A percentile compares a stretch with the other conserved stretches of the same genome.
Conservation (phyloP, 2,797 vertebrate species). For the Poeciliopsis turneri region DNA sequence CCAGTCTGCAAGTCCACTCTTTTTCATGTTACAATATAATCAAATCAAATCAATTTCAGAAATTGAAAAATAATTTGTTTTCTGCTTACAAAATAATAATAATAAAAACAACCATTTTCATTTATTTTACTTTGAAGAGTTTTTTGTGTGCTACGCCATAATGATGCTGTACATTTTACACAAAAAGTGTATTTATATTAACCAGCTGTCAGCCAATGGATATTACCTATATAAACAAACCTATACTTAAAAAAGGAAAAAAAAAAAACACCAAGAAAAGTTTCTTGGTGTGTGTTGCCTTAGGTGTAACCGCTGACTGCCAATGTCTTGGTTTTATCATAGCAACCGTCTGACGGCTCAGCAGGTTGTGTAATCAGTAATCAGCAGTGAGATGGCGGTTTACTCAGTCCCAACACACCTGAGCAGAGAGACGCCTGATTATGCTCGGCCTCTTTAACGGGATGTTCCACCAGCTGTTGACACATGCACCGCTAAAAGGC, state of each 20-base stretch:
- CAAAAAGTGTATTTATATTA: background rate
- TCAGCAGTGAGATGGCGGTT: constrained; percentile 47
- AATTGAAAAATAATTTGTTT: background rate
- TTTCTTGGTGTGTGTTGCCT: constrained; percentile 18
- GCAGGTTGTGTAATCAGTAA: constrained; percentile 67
- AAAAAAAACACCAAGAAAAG: background rate
- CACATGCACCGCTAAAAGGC: constrained; percentile 55
- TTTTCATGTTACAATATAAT: background rate
- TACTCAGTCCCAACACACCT: constrained; percentile 61
- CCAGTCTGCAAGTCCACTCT: background rate
- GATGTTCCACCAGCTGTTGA: constrained; percentile 70
- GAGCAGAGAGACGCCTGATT: constrained; percentile 68
- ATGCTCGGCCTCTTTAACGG: constrained; percentile 54
- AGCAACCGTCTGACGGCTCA: constrained; percentile 59
- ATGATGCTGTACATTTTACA: too few relatives aligned
- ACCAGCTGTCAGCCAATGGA: background rate
- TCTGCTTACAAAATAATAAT: too few relatives aligned
- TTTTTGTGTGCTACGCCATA: too few relatives aligned
- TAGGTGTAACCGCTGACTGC: constrained; percentile 44
- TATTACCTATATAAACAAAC: background rate
- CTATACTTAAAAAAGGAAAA: background rate
- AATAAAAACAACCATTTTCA: too few relatives aligned
- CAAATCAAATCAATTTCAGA: background rate
- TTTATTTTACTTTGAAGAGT: too few relatives aligned
- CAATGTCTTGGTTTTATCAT: constrained; percentile 50